These are phyloP conservation scores for Pedetes capensis DNA, from an alignment of 2,113 vertebrate species.

Conservation along the genomic window DNA sequence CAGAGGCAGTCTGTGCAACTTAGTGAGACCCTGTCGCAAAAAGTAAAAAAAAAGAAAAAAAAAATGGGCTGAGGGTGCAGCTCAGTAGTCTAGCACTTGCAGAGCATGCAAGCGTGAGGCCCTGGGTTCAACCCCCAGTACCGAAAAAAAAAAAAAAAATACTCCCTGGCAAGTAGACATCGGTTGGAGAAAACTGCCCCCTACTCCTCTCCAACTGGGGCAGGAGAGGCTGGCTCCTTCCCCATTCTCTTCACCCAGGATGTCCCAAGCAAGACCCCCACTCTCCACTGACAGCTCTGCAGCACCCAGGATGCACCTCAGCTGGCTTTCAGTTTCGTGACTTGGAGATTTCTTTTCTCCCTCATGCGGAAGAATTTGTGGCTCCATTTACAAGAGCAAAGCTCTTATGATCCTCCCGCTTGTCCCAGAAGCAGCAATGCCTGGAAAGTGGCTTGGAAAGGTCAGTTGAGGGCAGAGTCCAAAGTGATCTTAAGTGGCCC, in stretches of 20 bases:
- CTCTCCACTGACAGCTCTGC: rapidly evolving
- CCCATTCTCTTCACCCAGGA: not conserved
- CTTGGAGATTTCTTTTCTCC: not conserved
- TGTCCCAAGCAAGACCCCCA: not conserved
- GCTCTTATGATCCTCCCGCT: slow-evolving; percentile 15
- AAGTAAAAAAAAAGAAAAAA: too few species aligned
- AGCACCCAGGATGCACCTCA: not conserved
- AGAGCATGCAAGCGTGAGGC: too few species aligned
- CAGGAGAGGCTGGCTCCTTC: not conserved
- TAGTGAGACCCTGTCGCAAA: too few species aligned
- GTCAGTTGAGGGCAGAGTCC: slow-evolving; percentile 79
- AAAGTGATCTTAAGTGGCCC: slow-evolving; percentile 80
- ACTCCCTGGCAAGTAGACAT: too few species aligned
- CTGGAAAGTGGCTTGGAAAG: slow-evolving; percentile 73
- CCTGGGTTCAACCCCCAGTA: too few species aligned
- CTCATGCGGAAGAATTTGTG: not conserved
- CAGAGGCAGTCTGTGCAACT: too few species aligned
- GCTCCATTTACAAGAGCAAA: slow-evolving; percentile 55
- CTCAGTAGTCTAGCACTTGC: too few species aligned
- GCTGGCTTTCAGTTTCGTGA: not conserved
- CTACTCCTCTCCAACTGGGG: not conserved
- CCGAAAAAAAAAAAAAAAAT: too few species aligned
- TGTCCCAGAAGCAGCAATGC: slow-evolving; percentile 70
- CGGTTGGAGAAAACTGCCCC: too few species aligned
- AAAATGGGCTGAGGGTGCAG: too few species aligned